Evolutionary conservation across 2,888 invertebrate genomes (phyloP).

Genomic region (Noctua janthina): DNA sequence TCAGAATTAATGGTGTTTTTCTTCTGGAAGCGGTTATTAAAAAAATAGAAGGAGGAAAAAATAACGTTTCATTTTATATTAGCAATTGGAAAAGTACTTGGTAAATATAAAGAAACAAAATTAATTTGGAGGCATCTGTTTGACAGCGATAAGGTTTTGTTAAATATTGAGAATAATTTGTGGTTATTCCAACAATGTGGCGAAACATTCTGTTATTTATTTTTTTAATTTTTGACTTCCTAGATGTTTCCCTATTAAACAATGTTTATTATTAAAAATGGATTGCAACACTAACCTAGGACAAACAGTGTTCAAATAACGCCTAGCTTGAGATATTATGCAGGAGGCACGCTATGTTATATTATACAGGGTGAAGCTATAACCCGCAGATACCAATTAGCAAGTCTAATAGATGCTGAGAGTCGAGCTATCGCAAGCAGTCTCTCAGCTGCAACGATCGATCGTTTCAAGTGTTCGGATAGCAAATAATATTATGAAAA

Average conservation of each 20-base stretch:
- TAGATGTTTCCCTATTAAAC: neutral
- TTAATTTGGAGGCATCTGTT: neutral
- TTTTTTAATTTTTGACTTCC: neutral
- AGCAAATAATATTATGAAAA: slow-evolving; percentile 14
- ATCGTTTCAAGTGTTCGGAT: slow-evolving; percentile 18
- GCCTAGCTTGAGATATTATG: slow-evolving; percentile 22
- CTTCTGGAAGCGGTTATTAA: slow-evolving; percentile 14
- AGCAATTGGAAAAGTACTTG: neutral
- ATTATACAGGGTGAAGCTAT: slow-evolving; percentile 25
- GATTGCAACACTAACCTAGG: neutral
- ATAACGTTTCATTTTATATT: slow-evolving; percentile 19
- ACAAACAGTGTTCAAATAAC: slow-evolving; percentile 9
- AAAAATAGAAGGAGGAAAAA: slow-evolving; percentile 22
- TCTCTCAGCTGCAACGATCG: slow-evolving; percentile 27
- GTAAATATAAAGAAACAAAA: slow-evolving; percentile 7
- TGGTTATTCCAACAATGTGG: neutral
- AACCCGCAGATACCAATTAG: slow-evolving; percentile 68
- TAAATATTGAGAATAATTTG: neutral
- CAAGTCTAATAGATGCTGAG: slow-evolving; percentile 70
- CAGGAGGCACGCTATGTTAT: neutral
- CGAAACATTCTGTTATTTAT: neutral
- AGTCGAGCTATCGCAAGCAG: slow-evolving; percentile 57
- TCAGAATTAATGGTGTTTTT: slow-evolving; percentile 56
- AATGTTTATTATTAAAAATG: neutral
- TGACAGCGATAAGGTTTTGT: neutral